Conservation (phyloP, 1,140 invertebrate species). For the Drosophila triauraria region DNA sequence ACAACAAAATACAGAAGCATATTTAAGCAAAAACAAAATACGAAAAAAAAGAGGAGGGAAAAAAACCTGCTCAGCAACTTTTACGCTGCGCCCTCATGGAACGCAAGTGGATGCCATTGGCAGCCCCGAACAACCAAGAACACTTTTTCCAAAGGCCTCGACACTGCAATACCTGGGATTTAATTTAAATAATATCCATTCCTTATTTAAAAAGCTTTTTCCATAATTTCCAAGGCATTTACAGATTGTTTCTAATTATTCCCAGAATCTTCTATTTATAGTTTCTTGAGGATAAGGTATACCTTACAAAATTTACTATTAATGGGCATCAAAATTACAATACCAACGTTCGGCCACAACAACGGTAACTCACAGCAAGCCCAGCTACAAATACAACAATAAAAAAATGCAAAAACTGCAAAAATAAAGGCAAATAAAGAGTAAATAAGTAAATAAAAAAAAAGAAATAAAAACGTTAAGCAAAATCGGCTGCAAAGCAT, state of each 20-base stretch:
- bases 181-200: too few species aligned
- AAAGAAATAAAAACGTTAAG: slow-evolving; percentile 2
- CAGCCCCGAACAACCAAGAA: slow-evolving; percentile 21
- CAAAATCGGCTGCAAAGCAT: slow-evolving; percentile 22
- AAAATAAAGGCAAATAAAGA: slow-evolving; percentile 16
- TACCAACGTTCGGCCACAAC: slow-evolving; percentile 11
- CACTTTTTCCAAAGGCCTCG: slow-evolving; percentile 4
- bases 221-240: not conserved
- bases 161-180: not conserved
- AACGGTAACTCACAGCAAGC: slow-evolving; percentile 35
- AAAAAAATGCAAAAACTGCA: slow-evolving; percentile 25
- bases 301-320: not conserved
- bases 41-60: slow-evolving; percentile 6
- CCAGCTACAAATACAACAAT: slow-evolving; percentile 7
- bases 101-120: slow-evolving; percentile 70
- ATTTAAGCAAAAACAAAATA: slow-evolving; percentile 20
- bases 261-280: too few species aligned
- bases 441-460: slow-evolving; percentile 7
- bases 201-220: not conserved
- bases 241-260: not conserved
- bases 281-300: not conserved
- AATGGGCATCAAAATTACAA: slow-evolving; percentile 30
- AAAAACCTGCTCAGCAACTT: slow-evolving; percentile 75
- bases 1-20: slow-evolving; percentile 29
- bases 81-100: slow-evolving; percentile 66